Base-by-base conservation (phyloP, 1,140 invertebrate genomes). In the Tetramorium alpestre region DNA sequence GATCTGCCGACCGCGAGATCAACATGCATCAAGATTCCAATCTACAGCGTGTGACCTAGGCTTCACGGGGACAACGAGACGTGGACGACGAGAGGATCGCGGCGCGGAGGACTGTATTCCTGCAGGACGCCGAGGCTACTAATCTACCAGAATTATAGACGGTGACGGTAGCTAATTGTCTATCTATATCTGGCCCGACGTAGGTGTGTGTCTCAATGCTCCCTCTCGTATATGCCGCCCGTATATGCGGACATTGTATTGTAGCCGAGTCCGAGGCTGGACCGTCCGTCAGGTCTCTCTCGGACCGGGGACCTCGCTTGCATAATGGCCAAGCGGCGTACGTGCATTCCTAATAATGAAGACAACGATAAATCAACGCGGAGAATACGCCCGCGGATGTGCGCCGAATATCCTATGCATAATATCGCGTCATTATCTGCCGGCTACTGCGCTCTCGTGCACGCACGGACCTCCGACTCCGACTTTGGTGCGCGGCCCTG, bases 331-430 rank as follows among this genome's bases (percentile, higher is more conserved):
- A 88, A 86, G 88, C 92, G 87, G 91, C 93, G 91, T 93, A 92
- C 93, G 92, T 95, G 94, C 94, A 95, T 95, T 95, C 94, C 94
- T 95, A 95, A 95, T 95, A 95, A 95, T 95, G 94, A 95, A 95
- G 95, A 95, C 94, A 95, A 94, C 95, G 93, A 95, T 95, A 95
- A 95, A 95, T 95, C 95, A 95, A 95, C 93, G 91, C 88, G 92
- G 92, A 95, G 95, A 95, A 95, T 95, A 95, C 94, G 94, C 93
- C 93, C 94, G 93, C 94, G 94, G 95, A 95, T 95, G 94, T 94
- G 93, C 94, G 91, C 94, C 94, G 94, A 95, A 95, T 95, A 95
- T 94, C 94, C 94, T 95, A 93, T 95, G 94, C 95, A 95, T 95
- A 95, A 95, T 95, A 95, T 95, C 92, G 93, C 91, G 93, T 95